Conservation (phyloP, 2,888 invertebrate genomes). For the Entomobrya multifasciata region DNA sequence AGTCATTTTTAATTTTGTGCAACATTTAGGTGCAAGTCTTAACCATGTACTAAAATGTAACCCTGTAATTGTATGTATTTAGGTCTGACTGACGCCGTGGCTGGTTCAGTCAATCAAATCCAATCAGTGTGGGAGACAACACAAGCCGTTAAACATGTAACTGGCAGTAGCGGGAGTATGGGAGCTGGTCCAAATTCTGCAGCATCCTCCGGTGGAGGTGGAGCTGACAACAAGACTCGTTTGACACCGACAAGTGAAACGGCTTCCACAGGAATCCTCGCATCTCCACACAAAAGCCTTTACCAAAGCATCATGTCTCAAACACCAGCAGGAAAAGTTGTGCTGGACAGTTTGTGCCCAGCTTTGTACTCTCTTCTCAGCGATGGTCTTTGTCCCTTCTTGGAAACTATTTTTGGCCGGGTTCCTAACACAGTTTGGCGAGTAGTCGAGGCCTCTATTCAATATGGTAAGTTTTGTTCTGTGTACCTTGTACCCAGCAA, state of each 20-base stretch:
- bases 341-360: slow-evolving; percentile 89
- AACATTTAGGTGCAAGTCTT: too few relatives aligned
- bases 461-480: slow-evolving; percentile 89
- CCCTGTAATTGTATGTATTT: too few relatives aligned
- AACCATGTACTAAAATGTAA: too few relatives aligned
- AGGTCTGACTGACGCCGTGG: slow-evolving; percentile 88
- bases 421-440: slow-evolving; percentile 94
- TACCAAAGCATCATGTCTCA: slow-evolving; percentile 75
- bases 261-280: slow-evolving; percentile 20
- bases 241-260: slow-evolving; percentile 65
- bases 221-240: slow-evolving; percentile 55
- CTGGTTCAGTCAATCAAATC: slow-evolving; percentile 87
- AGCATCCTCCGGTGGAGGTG: slow-evolving; percentile 38
- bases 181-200: slow-evolving; percentile 32
- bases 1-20: slow-evolving; percentile 16
- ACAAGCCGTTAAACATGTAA: slow-evolving; percentile 56
- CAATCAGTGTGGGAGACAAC: slow-evolving; percentile 74
- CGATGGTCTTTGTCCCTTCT: slow-evolving; percentile 90
- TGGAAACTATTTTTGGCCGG: slow-evolving; percentile 92
- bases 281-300: slow-evolving; percentile 68
- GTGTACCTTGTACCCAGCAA: slow-evolving; percentile 22
- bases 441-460: slow-evolving; percentile 92
- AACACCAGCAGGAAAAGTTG: slow-evolving; percentile 87
- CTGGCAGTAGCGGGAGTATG: slow-evolving; percentile 38
- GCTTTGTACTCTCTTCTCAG: slow-evolving; percentile 91